Base-by-base conservation (phyloP, 2,113 vertebrate species). In the Coryphaenoides rupestris region DNA sequence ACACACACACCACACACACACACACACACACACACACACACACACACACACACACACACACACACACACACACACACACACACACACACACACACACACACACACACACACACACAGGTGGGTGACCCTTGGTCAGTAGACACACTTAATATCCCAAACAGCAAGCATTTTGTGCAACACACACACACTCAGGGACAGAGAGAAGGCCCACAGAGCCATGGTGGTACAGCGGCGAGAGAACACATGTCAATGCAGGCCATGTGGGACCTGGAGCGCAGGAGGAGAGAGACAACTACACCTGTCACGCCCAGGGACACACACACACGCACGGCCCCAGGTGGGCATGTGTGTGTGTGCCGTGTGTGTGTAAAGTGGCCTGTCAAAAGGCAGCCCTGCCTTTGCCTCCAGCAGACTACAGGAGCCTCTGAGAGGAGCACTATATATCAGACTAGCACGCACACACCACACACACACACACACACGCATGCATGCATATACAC, bases 181-280 rank as follows among this genome's bases (percentile, higher is more conserved):
- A 40, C 33, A 40, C 33, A 2, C 4, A n/a, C n/a, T n/a, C n/a
- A n/a, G n/a, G 1, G 33, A 40, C 33, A 40, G 7, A 6, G 33
- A 10, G 33, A 40, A 6, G 4, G 28, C 28, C 28, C 15, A 75
- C 49, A 77, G 73, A 75, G 59, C 58, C 54, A 68, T 55, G 66
- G 71, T 55, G 66, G 71, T 78, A 76, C 68, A 59, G 79, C 64
- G 77, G 79, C 66, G 63, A 72, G 74, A 79, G 79, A 88, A 90
- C 84, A 88, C 77, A 80, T 87, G 85, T 90, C 88, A 89, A 79
- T 86, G 89, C 84, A 87, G 84, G 82, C 75, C 84, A 86, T 72
- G 77, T 74, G 82, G 86, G 78, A 87, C 84, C 63, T 62, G 47
- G 69, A 86, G 80, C 80, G 77, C 33, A 12, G 33, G 78, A 81